Evolutionary conservation across 2,797 vertebrate species (phyloP).

Genomic region (Numenius phaeopus): DNA sequence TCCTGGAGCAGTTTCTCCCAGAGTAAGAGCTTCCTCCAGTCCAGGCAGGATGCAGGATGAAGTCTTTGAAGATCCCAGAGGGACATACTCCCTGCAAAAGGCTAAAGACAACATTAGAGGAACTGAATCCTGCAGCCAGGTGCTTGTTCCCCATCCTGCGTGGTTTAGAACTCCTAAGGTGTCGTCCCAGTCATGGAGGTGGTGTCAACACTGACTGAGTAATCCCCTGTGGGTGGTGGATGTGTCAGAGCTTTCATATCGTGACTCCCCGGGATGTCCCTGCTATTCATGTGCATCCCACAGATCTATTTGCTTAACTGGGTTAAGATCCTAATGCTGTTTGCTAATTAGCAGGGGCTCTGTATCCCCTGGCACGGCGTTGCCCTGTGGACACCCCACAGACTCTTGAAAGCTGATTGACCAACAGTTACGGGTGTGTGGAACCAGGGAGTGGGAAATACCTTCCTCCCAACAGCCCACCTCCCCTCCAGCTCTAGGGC

Average conservation of each 20-base stretch:
- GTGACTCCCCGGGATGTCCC: neutral
- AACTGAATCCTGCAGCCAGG: neutral
- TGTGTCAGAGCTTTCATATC: accelerated
- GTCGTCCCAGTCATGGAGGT: no score
- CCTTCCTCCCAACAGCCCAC: neutral
- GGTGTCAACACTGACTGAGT: neutral
- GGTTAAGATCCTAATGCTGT: neutral
- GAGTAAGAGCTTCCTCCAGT: neutral
- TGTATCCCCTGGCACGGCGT: neutral
- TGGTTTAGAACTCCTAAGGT: accelerated
- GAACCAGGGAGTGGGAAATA: neutral
- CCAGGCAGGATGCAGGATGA: neutral
- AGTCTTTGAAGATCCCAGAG: neutral
- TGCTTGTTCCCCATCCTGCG: neutral
- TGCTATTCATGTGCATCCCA: accelerated
- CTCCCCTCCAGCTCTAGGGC: neutral
- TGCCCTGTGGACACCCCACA: neutral
- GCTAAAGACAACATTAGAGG: neutral
- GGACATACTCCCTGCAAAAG: neutral
- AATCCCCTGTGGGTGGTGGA: neutral
- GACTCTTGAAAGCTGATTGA: accelerated
- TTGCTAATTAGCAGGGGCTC: neutral
- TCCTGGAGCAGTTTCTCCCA: neutral
- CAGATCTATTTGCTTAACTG: neutral
- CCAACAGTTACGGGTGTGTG: neutral